Conservation (phyloP, 2,113 vertebrate genomes). For the Petrocephalus microphthalmus region DNA sequence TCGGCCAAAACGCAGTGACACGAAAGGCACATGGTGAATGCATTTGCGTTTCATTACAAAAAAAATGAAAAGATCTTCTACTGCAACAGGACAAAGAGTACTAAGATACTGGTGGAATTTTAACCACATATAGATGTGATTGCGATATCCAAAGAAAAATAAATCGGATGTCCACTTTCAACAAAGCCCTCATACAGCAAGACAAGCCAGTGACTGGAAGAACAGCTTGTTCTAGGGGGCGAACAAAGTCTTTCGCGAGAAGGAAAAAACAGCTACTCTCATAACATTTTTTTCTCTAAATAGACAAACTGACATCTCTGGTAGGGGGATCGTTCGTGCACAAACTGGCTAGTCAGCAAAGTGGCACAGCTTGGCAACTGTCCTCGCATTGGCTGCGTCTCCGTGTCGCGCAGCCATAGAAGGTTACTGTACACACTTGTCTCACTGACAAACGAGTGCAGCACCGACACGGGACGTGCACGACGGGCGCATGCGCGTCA, state of each 20-base stretch:
- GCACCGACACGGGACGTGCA: conserved; percentile 30
- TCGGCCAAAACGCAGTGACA: neutral
- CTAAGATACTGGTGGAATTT: neutral
- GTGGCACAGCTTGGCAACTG: neutral
- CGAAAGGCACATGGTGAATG: neutral
- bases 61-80: neutral
- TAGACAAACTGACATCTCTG: conserved; percentile 14
- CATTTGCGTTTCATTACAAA: neutral
- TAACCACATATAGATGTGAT: neutral
- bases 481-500: conserved; percentile 39
- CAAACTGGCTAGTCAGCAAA: conserved; percentile 11
- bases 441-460: neutral
- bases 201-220: neutral
- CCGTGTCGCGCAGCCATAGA: conserved; percentile 37
- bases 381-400: conserved; percentile 42
- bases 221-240: neutral
- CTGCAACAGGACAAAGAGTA: neutral
- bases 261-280: neutral
- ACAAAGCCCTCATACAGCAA: neutral
- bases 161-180: neutral
- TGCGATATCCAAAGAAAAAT: neutral
- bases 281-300: neutral
- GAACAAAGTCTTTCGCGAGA: neutral
- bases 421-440: conserved; percentile 29
- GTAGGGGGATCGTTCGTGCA: conserved; percentile 5